Conservation (phyloP, 2,113 vertebrate species). For the Anhinga rufa region DNA sequence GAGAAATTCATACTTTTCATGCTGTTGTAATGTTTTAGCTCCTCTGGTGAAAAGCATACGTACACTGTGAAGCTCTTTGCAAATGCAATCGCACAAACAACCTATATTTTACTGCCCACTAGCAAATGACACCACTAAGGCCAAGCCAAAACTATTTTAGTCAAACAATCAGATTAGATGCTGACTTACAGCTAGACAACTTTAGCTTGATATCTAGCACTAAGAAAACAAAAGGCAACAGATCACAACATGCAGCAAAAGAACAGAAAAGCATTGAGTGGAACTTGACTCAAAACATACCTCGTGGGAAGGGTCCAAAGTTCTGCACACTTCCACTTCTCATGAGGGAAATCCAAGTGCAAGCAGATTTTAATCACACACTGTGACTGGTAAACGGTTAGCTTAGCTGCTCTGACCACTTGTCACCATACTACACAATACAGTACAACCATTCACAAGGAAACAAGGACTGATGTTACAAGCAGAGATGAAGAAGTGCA, state of each 20-base stretch:
- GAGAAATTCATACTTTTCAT: background rate
- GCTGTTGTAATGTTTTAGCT: background rate
- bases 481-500: background rate
- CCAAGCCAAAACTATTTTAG: background rate
- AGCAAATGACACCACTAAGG: background rate
- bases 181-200: background rate
- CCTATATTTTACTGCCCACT: background rate
- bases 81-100: background rate
- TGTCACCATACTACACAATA: background rate
- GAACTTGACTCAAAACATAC: constrained; percentile 1
- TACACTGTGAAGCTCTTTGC: background rate
- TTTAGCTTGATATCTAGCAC: background rate
- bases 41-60: background rate
- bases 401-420: background rate
- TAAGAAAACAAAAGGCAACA: background rate
- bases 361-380: background rate
- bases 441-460: background rate
- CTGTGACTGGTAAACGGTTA: background rate
- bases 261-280: background rate
- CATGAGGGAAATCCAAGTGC: background rate
- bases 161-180: background rate
- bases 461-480: background rate
- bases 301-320: constrained; percentile 11
- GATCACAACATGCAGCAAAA: background rate
- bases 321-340: background rate